phyloP scores from a whole-genome alignment of 2,113 vertebrate genomes.

The Sterrhoptilus dennistouni region DNA sequence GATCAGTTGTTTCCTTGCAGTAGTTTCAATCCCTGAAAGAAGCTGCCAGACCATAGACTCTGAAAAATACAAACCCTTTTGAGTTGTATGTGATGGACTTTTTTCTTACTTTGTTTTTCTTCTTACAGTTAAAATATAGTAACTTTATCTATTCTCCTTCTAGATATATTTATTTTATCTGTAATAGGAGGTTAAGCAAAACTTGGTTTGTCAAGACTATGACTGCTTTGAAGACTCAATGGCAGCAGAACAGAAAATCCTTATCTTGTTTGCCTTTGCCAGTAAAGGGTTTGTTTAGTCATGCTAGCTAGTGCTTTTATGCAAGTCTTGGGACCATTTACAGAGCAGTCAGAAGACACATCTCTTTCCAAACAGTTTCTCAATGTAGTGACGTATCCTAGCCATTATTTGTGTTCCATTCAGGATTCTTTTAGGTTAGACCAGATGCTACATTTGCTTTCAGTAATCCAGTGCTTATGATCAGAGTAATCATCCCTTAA shows the following conservation, averaged over 20 bases:
- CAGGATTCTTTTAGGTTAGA: background rate
- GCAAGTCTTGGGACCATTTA: constrained; percentile 5
- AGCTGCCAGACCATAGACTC: background rate
- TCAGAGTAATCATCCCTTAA: background rate
- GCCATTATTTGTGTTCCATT: background rate
- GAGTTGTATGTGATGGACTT: background rate
- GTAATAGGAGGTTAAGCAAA: background rate
- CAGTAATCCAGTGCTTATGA: background rate
- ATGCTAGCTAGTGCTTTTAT: background rate
- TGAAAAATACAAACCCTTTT: background rate
- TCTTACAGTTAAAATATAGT: background rate
- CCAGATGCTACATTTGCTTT: background rate
- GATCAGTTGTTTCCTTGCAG: background rate
- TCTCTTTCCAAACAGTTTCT: constrained; percentile 32
- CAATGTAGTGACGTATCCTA: background rate
- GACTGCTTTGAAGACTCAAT: background rate
- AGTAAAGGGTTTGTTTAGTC: background rate
- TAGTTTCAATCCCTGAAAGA: background rate
- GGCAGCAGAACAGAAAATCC: constrained; percentile 17
- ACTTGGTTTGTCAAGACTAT: background rate
- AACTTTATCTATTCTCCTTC: background rate
- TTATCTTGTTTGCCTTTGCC: constrained; percentile 49
- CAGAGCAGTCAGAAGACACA: background rate
- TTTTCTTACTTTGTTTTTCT: background rate
- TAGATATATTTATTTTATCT: background rate